These are phyloP conservation scores for Atta texana DNA, from an alignment of 1,140 invertebrate genomes.

Conservation along the genomic window DNA sequence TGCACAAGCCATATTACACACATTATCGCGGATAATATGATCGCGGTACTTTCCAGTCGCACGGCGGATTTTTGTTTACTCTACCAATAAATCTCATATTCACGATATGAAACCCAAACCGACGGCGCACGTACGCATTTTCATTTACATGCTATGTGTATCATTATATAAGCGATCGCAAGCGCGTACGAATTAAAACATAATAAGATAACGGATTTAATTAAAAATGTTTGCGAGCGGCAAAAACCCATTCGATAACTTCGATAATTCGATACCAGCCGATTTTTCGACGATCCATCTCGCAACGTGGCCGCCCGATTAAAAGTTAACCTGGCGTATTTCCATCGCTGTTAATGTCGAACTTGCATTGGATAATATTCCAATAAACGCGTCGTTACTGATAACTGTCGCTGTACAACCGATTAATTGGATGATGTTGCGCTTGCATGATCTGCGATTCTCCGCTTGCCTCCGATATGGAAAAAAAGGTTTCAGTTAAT, in stretches of 20 bases:
- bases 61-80: conserved; percentile 59
- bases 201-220: conserved; percentile 65
- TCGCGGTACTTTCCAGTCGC: conserved; percentile 72
- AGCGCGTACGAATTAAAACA: conserved; percentile 62
- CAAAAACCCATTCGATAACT: conserved; percentile 64
- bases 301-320: conserved; percentile 50
- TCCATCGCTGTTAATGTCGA: conserved; percentile 62
- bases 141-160: conserved; percentile 59
- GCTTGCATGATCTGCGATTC: conserved; percentile 54
- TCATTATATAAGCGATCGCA: conserved; percentile 59
- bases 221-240: conserved; percentile 63
- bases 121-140: conserved; percentile 49
- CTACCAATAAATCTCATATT: conserved; percentile 60
- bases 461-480: conserved; percentile 28
- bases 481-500: conserved; percentile 39
- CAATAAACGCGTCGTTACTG: conserved; percentile 66
- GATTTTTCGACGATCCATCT: conserved; percentile 58
- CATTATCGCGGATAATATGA: conserved; percentile 72
- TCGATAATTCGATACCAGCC: conserved; percentile 59
- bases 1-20: conserved; percentile 54
- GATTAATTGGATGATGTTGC: conserved; percentile 65
- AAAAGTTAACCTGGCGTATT: conserved; percentile 66
- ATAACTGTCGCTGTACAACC: conserved; percentile 61
- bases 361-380: conserved; percentile 62
- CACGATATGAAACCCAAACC: conserved; percentile 59